Percentiles rank a stretch among this genome's conserved stretches.
phyloP scores from a whole-genome alignment of 2,113 vertebrate genomes.

The Hystrix brachyura region DNA sequence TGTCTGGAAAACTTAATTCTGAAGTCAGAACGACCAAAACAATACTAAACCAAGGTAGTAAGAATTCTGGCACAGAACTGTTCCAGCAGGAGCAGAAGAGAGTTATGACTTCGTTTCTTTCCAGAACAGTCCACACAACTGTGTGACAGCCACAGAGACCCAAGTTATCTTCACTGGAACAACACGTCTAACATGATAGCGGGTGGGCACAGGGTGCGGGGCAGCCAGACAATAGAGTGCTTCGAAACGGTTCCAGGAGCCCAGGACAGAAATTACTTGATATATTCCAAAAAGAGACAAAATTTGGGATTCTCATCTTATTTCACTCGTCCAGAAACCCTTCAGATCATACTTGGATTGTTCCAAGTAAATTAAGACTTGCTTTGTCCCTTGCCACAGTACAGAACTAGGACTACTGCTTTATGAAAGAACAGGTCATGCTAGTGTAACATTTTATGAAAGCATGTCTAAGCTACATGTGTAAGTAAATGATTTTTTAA shows the following conservation, averaged over 20 bases:
- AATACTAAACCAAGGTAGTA: slow-evolving; percentile 20
- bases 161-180: slow-evolving; percentile 31
- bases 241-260: not conserved
- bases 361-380: slow-evolving; percentile 38
- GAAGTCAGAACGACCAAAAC: slow-evolving; percentile 64
- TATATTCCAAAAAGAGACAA: not conserved
- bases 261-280: slow-evolving; percentile 28
- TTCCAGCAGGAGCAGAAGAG: slow-evolving; percentile 53
- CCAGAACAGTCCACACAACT: slow-evolving; percentile 5
- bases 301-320: not conserved
- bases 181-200: not conserved
- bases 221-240: fast-evolving
- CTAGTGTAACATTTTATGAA: not conserved
- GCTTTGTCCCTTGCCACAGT: not conserved
- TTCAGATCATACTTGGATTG: not conserved
- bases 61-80: slow-evolving; percentile 49
- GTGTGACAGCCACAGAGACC: slow-evolving; percentile 1
- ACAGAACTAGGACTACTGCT: not conserved
- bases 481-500: not conserved
- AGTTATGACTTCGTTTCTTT: slow-evolving; percentile 53
- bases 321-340: not conserved
- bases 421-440: not conserved
- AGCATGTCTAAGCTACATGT: not conserved
- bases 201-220: not conserved
- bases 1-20: slow-evolving; percentile 65